Evolutionary conservation across 2,888 invertebrate species (phyloP).

Genomic region (Mantis religiosa): DNA sequence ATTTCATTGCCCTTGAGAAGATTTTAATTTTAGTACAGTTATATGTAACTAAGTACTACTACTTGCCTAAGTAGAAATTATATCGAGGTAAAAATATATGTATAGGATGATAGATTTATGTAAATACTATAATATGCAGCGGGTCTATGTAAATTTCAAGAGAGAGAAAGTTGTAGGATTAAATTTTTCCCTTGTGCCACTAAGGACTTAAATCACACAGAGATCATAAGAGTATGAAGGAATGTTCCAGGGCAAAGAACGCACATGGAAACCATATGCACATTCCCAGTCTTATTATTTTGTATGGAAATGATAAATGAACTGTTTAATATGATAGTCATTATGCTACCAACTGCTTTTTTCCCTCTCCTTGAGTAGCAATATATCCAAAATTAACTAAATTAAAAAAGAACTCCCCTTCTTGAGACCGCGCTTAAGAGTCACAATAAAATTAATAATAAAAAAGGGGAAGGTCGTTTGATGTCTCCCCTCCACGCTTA

Average conservation of each 20-base stretch:
- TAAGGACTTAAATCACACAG: too few relatives aligned
- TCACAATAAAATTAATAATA: not conserved
- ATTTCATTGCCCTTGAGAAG: too few relatives aligned
- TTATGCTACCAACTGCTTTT: slow-evolving; percentile 1
- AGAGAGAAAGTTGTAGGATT: too few relatives aligned
- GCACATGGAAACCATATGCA: not conserved
- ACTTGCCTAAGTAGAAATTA: too few relatives aligned
- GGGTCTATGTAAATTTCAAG: too few relatives aligned
- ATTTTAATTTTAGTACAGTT: too few relatives aligned
- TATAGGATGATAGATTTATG: too few relatives aligned
- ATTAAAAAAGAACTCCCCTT: slow-evolving; percentile 10
- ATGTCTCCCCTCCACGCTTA: not conserved
- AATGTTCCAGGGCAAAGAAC: not conserved
- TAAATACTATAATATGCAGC: too few relatives aligned
- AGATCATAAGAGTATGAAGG: not conserved
- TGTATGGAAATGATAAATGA: slow-evolving; percentile 1
- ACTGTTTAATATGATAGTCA: slow-evolving; percentile 7
- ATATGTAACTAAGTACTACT: too few relatives aligned
- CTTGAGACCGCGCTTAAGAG: not conserved
- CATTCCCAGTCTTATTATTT: not conserved
- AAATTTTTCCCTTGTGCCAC: too few relatives aligned
- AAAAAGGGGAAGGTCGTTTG: not conserved
- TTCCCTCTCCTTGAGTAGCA: not conserved
- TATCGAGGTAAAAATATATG: too few relatives aligned
- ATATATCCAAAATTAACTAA: slow-evolving; percentile 9